Percentiles rank a stretch among this genome's conserved stretches.
These are phyloP conservation scores for Nycticorax nycticorax DNA, from an alignment of 2,113 vertebrate species.

Conservation along the genomic window DNA sequence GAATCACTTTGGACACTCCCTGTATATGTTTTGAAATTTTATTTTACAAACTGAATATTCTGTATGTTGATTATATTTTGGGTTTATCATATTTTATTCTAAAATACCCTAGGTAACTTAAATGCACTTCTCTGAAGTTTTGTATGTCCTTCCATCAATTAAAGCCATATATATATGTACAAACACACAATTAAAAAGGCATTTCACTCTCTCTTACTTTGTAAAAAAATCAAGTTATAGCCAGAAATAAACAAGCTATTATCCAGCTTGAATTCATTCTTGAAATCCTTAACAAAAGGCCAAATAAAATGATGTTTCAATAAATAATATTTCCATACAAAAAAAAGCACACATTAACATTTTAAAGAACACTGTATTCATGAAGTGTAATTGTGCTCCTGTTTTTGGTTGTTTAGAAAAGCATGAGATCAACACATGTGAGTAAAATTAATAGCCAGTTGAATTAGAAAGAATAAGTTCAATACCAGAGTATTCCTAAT, in stretches of 20 bases:
- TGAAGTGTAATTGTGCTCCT: accelerated
- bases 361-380: not conserved
- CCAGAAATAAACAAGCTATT: not conserved
- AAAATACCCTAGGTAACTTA: not conserved
- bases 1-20: not conserved
- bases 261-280: not conserved
- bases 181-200: not conserved
- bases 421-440: not conserved
- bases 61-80: not conserved
- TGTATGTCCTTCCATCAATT: not conserved
- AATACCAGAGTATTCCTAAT: not conserved
- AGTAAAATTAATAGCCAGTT: not conserved
- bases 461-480: not conserved
- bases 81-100: not conserved
- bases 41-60: not conserved
- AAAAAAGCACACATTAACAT: not conserved
- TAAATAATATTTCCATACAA: not conserved
- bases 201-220: not conserved
- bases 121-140: not conserved
- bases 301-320: not conserved
- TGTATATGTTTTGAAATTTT: not conserved
- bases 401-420: not conserved
- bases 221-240: not conserved
- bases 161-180: not conserved
- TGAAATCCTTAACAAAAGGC: not conserved